phyloP scores from a whole-genome alignment of 2,797 vertebrate species.

The Mormyrus proboscirostris region DNA sequence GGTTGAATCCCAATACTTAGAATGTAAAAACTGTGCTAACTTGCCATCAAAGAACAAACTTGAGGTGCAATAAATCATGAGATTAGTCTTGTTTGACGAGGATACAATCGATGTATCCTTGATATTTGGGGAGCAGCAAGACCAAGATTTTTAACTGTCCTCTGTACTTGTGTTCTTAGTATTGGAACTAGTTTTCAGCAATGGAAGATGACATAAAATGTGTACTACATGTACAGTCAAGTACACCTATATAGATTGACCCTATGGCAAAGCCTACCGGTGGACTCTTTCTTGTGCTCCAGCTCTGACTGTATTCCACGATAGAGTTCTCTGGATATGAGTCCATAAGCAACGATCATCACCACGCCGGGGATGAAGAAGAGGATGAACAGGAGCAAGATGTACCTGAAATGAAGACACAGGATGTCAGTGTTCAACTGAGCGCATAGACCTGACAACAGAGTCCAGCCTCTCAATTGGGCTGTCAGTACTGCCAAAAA shows the following conservation, averaged over 20 bases:
- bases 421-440: not conserved
- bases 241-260: not conserved
- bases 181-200: not conserved
- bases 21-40: not conserved
- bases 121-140: not conserved
- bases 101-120: not conserved
- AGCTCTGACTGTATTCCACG: conserved; percentile 84
- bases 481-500: not conserved
- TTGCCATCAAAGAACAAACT: not conserved
- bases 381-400: conserved; percentile 76
- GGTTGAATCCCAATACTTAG: not conserved
- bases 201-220: not conserved
- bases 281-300: conserved; percentile 61
- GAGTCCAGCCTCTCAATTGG: not conserved
- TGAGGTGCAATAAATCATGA: not conserved
- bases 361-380: conserved; percentile 90
- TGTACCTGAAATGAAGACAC: conserved; percentile 62
- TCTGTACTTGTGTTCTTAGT: not conserved
- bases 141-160: not conserved
- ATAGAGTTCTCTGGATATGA: conserved; percentile 91
- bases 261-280: conserved; percentile 50
- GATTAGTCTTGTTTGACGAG: not conserved
- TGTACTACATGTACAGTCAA: not conserved
- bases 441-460: not conserved
- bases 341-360: conserved; percentile 85